Percentiles rank a stretch among this genome's conserved stretches.
phyloP scores from a whole-genome alignment of 2,888 invertebrate genomes.

The Pollenia angustigena region DNA sequence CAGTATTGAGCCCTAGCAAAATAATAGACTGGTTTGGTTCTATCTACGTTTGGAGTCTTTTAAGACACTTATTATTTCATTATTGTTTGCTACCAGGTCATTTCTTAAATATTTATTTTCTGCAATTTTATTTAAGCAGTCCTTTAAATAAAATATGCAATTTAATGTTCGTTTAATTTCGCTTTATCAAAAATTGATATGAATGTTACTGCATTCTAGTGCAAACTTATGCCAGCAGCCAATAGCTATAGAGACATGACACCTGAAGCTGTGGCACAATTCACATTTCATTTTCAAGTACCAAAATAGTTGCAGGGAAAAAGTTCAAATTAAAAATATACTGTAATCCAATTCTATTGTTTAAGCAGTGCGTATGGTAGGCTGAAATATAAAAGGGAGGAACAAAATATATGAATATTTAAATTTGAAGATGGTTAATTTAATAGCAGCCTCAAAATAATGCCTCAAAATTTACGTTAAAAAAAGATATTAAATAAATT shows the following conservation, averaged over 20 bases:
- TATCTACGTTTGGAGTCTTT: too few species aligned
- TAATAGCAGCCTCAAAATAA: too few species aligned
- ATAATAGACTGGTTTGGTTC: too few species aligned
- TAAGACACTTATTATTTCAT: too few species aligned
- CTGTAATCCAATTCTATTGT: background rate
- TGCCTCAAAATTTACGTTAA: too few species aligned
- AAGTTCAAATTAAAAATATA: background rate
- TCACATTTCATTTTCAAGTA: slow-evolving; percentile 5
- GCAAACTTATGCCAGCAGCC: background rate
- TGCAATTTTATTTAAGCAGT: too few species aligned
- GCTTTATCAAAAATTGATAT: background rate
- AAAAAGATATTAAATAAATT: too few species aligned
- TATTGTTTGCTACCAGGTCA: too few species aligned
- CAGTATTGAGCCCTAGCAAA: too few species aligned
- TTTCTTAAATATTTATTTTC: too few species aligned
- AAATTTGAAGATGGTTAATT: too few species aligned
- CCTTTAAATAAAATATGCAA: background rate
- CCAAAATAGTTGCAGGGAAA: background rate
- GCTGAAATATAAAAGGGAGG: background rate
- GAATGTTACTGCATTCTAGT: slow-evolving; percentile 1
- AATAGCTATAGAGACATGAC: slow-evolving; percentile 16
- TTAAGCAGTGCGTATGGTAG: background rate
- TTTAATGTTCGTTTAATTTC: background rate
- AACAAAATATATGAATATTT: too few species aligned
- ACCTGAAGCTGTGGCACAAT: slow-evolving; percentile 15